Conservation (phyloP, 1,140 invertebrate genomes). For the Euborellia annulipes region DNA sequence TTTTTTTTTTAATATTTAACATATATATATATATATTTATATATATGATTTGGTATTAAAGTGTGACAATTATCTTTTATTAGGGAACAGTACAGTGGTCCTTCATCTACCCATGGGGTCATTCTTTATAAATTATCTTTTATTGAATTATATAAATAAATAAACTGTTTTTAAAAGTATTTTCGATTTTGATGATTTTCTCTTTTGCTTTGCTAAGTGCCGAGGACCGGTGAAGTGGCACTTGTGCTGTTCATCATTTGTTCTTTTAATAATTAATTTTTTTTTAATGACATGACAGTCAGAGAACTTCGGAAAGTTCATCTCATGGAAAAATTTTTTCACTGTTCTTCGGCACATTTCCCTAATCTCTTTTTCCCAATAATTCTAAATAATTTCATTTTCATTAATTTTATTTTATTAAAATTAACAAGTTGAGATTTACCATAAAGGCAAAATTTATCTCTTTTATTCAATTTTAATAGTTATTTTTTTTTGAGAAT, state of each 20-base stretch:
- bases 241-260: slow-evolving; percentile 12
- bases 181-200: not conserved
- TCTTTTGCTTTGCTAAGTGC: slow-evolving; percentile 8
- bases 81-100: slow-evolving; percentile 12
- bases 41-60: too few relatives aligned
- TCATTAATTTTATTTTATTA: too few relatives aligned
- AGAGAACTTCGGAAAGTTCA: slow-evolving; percentile 7
- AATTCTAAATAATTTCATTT: too few relatives aligned
- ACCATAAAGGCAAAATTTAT: too few relatives aligned
- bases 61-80: not conserved
- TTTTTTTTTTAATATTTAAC: too few relatives aligned
- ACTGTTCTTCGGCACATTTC: slow-evolving; percentile 11
- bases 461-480: too few relatives aligned
- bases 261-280: too few relatives aligned
- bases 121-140: slow-evolving; percentile 2
- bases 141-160: slow-evolving; percentile 3
- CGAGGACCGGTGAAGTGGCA: slow-evolving; percentile 13
- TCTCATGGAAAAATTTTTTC: slow-evolving; percentile 2
- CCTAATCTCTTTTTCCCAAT: too few relatives aligned
- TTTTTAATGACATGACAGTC: slow-evolving; percentile 3
- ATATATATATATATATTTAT: too few relatives aligned
- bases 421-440: too few relatives aligned
- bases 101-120: slow-evolving; percentile 6
- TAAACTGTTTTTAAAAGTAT: not conserved
- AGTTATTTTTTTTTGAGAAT: too few relatives aligned